A percentile compares a stretch with the other conserved stretches of the same genome.
phyloP scores from a whole-genome alignment of 23 tunicate genomes.

The Corella eumyota region DNA sequence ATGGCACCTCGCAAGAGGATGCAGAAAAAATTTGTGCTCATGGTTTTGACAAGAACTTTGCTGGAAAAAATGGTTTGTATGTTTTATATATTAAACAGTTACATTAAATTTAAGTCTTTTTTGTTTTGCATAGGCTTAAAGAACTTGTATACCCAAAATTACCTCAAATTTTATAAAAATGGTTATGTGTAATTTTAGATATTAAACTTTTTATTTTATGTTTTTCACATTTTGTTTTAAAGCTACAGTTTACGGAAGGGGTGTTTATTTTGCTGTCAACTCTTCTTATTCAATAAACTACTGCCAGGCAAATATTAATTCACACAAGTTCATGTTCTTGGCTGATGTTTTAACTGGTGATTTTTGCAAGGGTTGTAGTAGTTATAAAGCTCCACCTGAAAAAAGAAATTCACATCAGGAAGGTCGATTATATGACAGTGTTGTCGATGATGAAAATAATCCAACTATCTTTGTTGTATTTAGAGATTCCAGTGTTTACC shows the following conservation, averaged over 20 bases:
- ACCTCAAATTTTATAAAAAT: too few relatives aligned
- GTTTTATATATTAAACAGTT: too few relatives aligned
- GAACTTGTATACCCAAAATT: too few relatives aligned
- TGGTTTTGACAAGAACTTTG: not conserved
- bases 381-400: not conserved
- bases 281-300: not conserved
- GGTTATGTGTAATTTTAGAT: too few relatives aligned
- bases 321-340: not conserved
- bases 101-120: too few relatives aligned
- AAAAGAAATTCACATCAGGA: not conserved
- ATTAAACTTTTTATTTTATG: too few relatives aligned
- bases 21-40: not conserved
- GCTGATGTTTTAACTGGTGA: not conserved
- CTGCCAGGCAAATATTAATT: not conserved
- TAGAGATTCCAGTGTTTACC: not conserved
- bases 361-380: not conserved
- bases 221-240: too few relatives aligned
- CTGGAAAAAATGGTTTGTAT: constrained; percentile 2
- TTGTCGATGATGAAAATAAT: not conserved
- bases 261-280: not conserved
- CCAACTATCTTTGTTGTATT: not conserved
- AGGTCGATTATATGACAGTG: constrained; percentile 1
- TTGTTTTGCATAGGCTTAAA: too few relatives aligned
- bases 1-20: not conserved
- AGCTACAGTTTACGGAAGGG: not conserved